Evolutionary conservation across 2,113 vertebrate genomes (phyloP).

Genomic region (Triplophysa rosa): DNA sequence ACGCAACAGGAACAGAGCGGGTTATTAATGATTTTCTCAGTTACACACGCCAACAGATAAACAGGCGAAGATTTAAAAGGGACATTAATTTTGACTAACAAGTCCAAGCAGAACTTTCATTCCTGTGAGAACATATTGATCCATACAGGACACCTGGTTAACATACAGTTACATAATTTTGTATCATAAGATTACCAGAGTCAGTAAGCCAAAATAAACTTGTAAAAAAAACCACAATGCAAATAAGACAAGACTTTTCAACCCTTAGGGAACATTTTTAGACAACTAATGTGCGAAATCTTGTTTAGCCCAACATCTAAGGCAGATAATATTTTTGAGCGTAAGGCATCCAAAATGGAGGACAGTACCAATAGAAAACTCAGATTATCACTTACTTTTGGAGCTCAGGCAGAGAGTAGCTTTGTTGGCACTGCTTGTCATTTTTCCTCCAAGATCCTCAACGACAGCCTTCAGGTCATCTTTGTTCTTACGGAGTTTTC

Average conservation of each 20-base stretch:
- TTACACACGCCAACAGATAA: background rate
- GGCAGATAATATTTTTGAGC: no score
- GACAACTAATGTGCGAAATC: no score
- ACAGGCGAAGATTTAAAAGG: background rate
- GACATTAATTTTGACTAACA: background rate
- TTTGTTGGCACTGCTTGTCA: conserved; percentile 81
- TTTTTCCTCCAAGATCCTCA: conserved; percentile 90
- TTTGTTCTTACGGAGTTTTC: conserved; percentile 90
- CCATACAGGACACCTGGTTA: no score
- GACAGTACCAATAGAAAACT: no score
- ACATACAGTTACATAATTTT: background rate
- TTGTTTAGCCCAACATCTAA: no score
- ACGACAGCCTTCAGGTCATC: conserved; percentile 85
- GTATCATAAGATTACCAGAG: background rate
- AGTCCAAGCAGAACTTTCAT: background rate
- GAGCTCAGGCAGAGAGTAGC: conserved; percentile 90
- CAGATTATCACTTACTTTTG: conserved; percentile 79
- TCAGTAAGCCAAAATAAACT: no score
- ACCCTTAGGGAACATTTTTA: no score
- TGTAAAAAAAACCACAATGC: no score
- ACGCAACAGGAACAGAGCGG: background rate
- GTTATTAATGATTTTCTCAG: background rate
- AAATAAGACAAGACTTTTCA: no score
- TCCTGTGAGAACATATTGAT: background rate
- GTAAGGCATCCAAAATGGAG: no score